A percentile compares a stretch with the other conserved stretches of the same genome.
These are phyloP conservation scores for Romanogobio albipinnatus DNA, from an alignment of 2,113 vertebrate genomes.

Conservation along the genomic window DNA sequence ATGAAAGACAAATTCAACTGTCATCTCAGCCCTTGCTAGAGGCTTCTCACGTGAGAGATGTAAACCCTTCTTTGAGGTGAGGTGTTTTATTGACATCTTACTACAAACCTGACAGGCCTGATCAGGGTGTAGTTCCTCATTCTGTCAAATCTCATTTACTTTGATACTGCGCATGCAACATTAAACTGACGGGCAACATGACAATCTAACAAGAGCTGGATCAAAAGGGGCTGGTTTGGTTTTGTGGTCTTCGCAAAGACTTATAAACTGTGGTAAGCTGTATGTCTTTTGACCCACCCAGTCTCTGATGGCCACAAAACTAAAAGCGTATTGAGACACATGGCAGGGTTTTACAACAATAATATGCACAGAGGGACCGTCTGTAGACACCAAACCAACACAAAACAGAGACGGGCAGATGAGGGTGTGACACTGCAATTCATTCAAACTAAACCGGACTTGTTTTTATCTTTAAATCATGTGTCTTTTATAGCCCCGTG, in stretches of 20 bases:
- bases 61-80: neutral
- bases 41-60: neutral
- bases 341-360: neutral
- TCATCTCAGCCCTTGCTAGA: neutral
- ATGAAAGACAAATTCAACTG: neutral
- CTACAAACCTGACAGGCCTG: neutral
- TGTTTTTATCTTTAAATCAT: neutral
- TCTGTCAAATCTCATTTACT: neutral
- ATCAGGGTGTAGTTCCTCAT: neutral
- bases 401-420: neutral
- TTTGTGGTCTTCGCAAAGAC: neutral
- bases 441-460: neutral
- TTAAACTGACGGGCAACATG: neutral
- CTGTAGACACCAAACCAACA: neutral
- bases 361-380: neutral
- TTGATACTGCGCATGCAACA: neutral
- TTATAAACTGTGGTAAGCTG: neutral
- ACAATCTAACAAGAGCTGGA: neutral
- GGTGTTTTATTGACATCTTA: neutral
- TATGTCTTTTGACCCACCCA: neutral
- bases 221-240: neutral
- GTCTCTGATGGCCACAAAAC: conserved; percentile 1
- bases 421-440: conserved; percentile 7
- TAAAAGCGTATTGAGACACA: conserved; percentile 1
- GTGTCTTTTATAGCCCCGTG: neutral